phyloP scores from a whole-genome alignment of 1,140 invertebrate species.

The Zaprionus vittiger region DNA sequence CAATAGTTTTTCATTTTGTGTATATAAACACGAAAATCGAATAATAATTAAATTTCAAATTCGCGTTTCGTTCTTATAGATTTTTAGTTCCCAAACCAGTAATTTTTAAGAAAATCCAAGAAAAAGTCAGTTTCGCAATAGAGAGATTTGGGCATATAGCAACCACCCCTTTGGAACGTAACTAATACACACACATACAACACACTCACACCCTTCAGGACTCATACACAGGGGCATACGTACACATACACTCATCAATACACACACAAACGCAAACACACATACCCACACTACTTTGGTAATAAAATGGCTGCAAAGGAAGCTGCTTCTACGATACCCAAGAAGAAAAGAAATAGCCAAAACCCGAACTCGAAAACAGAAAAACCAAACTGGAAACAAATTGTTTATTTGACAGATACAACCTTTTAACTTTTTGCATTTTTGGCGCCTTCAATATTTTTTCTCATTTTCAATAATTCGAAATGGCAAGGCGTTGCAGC shows the following conservation, averaged over 20 bases:
- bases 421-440: slow-evolving; percentile 51
- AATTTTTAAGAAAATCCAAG: slow-evolving; percentile 45
- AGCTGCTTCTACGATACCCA: slow-evolving; percentile 82
- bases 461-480: slow-evolving; percentile 65
- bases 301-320: slow-evolving; percentile 82
- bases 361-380: slow-evolving; percentile 38
- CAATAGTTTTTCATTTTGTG: slow-evolving; percentile 83
- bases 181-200: slow-evolving; percentile 55
- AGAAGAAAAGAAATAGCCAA: slow-evolving; percentile 80
- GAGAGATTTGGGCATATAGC: slow-evolving; percentile 72
- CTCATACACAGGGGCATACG: slow-evolving; percentile 59
- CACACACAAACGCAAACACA: slow-evolving; percentile 29
- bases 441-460: slow-evolving; percentile 76
- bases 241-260: slow-evolving; percentile 31
- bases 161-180: slow-evolving; percentile 65
- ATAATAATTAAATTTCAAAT: slow-evolving; percentile 70
- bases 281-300: slow-evolving; percentile 71
- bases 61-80: slow-evolving; percentile 67
- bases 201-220: slow-evolving; percentile 53
- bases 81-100: slow-evolving; percentile 66
- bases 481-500: slow-evolving; percentile 64
- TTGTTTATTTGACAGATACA: slow-evolving; percentile 36
- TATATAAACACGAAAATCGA: slow-evolving; percentile 78
- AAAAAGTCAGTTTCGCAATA: slow-evolving; percentile 65
- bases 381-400: not conserved